These are phyloP conservation scores for Pemphredon lugubris DNA, from an alignment of 2,888 invertebrate genomes.

Conservation along the genomic window DNA sequence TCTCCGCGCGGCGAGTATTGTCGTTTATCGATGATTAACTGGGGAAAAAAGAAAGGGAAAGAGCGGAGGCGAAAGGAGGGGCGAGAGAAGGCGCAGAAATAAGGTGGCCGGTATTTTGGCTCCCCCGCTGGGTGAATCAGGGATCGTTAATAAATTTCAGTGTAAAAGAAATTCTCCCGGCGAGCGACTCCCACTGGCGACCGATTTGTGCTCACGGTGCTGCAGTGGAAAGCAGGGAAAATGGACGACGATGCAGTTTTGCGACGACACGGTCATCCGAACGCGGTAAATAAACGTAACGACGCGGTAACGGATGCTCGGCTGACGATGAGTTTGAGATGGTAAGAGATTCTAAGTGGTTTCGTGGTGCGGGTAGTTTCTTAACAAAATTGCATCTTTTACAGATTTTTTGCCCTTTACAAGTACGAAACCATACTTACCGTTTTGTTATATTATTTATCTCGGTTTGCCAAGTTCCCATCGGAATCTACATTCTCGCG, in stretches of 20 bases:
- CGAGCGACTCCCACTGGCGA: background rate
- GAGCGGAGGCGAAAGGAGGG: background rate
- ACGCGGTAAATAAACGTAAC: too few species aligned
- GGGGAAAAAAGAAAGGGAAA: slow-evolving; percentile 15
- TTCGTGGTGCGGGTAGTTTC: too few species aligned
- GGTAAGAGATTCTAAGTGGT: too few species aligned
- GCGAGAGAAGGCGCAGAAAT: slow-evolving; percentile 25
- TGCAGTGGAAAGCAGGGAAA: slow-evolving; percentile 9
- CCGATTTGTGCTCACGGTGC: background rate
- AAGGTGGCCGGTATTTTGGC: slow-evolving; percentile 39
- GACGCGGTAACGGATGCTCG: too few species aligned
- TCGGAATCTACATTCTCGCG: too few species aligned
- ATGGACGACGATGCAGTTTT: background rate
- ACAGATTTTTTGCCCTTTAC: too few species aligned
- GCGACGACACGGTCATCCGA: too few species aligned
- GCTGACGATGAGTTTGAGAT: too few species aligned
- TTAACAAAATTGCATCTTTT: too few species aligned
- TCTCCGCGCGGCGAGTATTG: slow-evolving; percentile 28
- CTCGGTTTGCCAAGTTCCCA: too few species aligned
- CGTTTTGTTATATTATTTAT: too few species aligned
- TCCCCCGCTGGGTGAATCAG: slow-evolving; percentile 50
- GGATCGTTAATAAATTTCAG: slow-evolving; percentile 52
- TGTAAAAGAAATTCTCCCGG: slow-evolving; percentile 40
- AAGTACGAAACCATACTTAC: too few species aligned
- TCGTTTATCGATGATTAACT: slow-evolving; percentile 36